phyloP scores from a whole-genome alignment of 2,113 vertebrate genomes.

The Corydoras maculifer region DNA sequence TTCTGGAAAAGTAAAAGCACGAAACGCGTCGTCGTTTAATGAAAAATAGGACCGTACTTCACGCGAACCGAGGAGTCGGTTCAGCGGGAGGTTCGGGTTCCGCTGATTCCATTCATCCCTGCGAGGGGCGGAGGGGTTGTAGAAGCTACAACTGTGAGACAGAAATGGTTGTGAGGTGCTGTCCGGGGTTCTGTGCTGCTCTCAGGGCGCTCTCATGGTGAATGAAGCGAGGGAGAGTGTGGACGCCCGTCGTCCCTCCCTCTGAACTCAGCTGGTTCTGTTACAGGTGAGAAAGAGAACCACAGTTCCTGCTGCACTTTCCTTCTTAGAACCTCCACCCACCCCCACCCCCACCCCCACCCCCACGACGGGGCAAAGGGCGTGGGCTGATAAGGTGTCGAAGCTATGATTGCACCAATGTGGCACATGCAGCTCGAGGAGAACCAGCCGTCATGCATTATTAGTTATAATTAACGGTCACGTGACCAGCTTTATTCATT shows the following conservation, averaged over 20 bases:
- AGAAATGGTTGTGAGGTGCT: no score
- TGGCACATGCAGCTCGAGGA: no score
- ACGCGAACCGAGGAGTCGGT: not conserved
- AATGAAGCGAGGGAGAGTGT: not conserved
- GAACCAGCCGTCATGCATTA: no score
- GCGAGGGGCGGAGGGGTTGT: no score
- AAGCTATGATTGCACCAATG: no score
- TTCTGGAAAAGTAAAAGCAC: not conserved
- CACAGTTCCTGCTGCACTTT: not conserved
- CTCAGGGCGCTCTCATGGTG: no score
- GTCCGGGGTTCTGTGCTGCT: no score
- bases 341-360: no score
- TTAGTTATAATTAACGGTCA: no score
- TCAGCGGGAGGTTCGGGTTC: not conserved
- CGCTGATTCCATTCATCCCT: not conserved
- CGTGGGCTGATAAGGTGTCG: not conserved
- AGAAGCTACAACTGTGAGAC: no score
- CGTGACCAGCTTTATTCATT: no score
- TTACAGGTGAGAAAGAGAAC: not conserved
- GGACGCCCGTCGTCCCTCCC: slow-evolving; percentile 26
- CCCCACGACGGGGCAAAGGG: slow-evolving; percentile 1
- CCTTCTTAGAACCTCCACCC: not conserved
- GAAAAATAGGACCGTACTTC: not conserved
- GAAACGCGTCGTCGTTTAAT: not conserved
- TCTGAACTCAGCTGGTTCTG: not conserved